These are phyloP conservation scores for Syngnathus rostellatus DNA, from an alignment of 2,797 vertebrate species.

Conservation along the genomic window DNA sequence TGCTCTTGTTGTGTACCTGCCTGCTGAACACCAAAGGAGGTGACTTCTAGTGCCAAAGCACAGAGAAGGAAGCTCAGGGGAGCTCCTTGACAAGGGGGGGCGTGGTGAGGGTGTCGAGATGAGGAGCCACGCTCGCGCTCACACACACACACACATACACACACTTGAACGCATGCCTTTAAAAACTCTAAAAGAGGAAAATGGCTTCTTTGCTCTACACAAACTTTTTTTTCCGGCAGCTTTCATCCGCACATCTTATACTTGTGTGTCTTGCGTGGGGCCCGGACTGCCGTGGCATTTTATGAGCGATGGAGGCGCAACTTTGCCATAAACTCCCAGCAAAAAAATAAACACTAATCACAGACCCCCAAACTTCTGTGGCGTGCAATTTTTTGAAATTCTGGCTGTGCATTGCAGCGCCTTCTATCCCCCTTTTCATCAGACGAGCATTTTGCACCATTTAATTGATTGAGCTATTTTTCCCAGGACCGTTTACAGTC, in stretches of 20 bases:
- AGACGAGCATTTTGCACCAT: constrained; percentile 64
- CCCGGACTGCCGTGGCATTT: constrained; percentile 65
- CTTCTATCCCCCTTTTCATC: constrained; percentile 62
- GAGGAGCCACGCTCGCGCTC: constrained; percentile 34
- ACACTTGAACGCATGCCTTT: constrained; percentile 49
- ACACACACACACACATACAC: constrained; percentile 31
- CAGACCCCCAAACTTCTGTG: constrained; percentile 34
- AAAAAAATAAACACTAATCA: constrained; percentile 1
- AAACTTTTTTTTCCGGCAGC: constrained; percentile 67
- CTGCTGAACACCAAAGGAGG: constrained; percentile 74
- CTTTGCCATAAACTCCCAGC: constrained; percentile 47
- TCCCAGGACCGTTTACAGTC: constrained; percentile 66
- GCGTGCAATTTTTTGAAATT: constrained; percentile 62
- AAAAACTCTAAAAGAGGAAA: constrained; percentile 72
- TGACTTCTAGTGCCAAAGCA: constrained; percentile 74
- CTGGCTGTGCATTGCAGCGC: constrained; percentile 42
- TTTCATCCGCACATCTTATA: constrained; percentile 69
- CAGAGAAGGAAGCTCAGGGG: constrained; percentile 70
- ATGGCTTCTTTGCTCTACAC: constrained; percentile 67
- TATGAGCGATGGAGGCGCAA: constrained; percentile 56
- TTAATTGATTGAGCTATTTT: constrained; percentile 65
- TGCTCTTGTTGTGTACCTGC: constrained; percentile 77
- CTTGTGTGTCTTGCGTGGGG: constrained; percentile 51
- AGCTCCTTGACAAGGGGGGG: constrained; percentile 60
- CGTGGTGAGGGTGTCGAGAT: constrained; percentile 17